Evolutionary conservation across 2,888 invertebrate species (phyloP).

Genomic region (Cetonia aurata): DNA sequence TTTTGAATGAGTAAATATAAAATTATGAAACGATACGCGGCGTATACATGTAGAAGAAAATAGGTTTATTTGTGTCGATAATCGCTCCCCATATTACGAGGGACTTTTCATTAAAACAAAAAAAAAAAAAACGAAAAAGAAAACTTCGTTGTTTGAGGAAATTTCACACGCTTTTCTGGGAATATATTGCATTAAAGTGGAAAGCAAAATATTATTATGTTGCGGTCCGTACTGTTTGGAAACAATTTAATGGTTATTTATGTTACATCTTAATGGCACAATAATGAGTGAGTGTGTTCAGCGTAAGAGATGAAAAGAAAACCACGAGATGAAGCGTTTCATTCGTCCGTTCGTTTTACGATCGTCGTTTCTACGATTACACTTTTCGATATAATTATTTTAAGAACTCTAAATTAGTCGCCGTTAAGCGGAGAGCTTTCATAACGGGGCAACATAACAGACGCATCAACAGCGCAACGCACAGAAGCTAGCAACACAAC

Average conservation of each 20-base stretch:
- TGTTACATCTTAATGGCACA: slow-evolving; percentile 14
- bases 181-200: too few species aligned
- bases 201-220: slow-evolving; percentile 14
- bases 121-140: neutral
- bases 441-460: neutral
- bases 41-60: slow-evolving; percentile 6
- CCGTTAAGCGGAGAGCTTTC: slow-evolving; percentile 3
- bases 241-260: slow-evolving; percentile 11
- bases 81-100: too few species aligned
- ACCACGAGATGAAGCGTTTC: neutral
- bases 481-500: too few species aligned
- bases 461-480: too few species aligned
- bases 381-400: slow-evolving; percentile 9
- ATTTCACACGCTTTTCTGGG: neutral
- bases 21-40: slow-evolving; percentile 23
- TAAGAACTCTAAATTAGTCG: slow-evolving; percentile 21
- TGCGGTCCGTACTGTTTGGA: neutral
- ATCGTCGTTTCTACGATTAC: slow-evolving; percentile 16
- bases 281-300: neutral
- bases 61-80: slow-evolving; percentile 11
- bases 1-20: slow-evolving; percentile 30
- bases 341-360: slow-evolving; percentile 3
- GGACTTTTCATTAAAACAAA: too few species aligned
- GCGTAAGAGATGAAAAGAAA: too few species aligned
- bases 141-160: neutral